Evolutionary conservation across 2,797 vertebrate genomes (phyloP).

Genomic region (Halcyon chelicuti): DNA sequence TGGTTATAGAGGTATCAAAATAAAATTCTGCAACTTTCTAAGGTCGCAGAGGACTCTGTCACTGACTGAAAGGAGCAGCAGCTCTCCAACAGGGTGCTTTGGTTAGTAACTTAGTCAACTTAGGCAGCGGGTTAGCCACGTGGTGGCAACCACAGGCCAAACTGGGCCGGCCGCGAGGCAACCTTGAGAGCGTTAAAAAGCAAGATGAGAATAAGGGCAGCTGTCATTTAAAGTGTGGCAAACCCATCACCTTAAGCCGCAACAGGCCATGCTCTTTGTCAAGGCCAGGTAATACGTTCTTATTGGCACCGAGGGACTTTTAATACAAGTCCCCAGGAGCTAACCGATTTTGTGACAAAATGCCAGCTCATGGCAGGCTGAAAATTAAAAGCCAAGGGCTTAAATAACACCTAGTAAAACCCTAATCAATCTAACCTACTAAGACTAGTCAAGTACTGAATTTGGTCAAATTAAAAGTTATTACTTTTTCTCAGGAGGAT

Average conservation of each 20-base stretch:
- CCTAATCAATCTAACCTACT: neutral
- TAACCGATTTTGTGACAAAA: neutral
- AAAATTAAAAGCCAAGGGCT: neutral
- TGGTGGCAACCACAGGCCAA: neutral
- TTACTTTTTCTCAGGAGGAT: neutral
- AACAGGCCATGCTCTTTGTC: neutral
- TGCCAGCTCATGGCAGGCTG: neutral
- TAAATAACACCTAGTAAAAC: neutral
- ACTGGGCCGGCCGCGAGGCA: neutral
- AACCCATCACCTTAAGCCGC: neutral
- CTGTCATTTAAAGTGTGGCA: accelerated
- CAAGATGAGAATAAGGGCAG: neutral
- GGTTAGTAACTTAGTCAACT: accelerated
- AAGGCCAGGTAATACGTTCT: neutral
- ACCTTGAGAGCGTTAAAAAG: accelerated
- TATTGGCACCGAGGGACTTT: neutral
- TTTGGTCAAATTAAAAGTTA: neutral
- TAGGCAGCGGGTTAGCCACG: accelerated
- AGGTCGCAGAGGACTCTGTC: neutral
- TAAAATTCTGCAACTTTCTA: neutral
- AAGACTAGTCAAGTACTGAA: neutral
- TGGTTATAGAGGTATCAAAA: accelerated
- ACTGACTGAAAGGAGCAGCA: neutral
- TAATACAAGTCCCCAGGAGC: neutral
- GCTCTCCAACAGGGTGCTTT: neutral